Evolutionary conservation across 2,888 invertebrate genomes (phyloP).

Genomic region (Cryptophagus acutangulus): DNA sequence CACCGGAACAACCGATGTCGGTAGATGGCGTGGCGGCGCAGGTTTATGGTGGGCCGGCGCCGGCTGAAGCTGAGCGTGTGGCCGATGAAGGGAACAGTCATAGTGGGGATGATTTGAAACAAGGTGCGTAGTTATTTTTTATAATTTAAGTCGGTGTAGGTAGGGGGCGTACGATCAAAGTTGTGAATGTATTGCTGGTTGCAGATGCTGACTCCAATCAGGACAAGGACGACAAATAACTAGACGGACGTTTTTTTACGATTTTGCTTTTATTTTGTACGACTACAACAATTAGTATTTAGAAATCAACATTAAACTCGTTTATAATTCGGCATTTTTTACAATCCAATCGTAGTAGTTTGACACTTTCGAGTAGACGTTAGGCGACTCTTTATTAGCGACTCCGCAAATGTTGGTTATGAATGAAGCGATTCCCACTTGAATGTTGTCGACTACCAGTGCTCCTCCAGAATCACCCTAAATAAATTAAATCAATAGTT

Average conservation of each 20-base stretch:
- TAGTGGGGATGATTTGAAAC: neutral
- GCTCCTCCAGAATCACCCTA: slow-evolving; percentile 22
- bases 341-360: slow-evolving; percentile 18
- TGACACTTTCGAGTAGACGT: slow-evolving; percentile 19
- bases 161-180: neutral
- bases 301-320: too few relatives aligned
- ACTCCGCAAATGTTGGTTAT: slow-evolving; percentile 17
- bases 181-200: neutral
- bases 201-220: neutral
- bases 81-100: neutral
- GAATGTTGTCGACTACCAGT: slow-evolving; percentile 11
- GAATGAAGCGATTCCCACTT: slow-evolving; percentile 21
- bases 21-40: slow-evolving; percentile 21
- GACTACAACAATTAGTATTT: neutral
- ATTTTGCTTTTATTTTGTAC: too few relatives aligned
- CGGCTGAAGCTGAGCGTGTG: neutral
- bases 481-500: slow-evolving; percentile 1
- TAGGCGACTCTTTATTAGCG: slow-evolving; percentile 10
- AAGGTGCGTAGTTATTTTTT: slow-evolving; percentile 1
- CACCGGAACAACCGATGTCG: slow-evolving; percentile 27
- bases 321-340: slow-evolving; percentile 1
- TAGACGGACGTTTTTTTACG: too few relatives aligned
- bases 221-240: slow-evolving; percentile 4
- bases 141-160: neutral
- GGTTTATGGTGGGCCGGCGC: neutral